A percentile compares a stretch with the other conserved stretches of the same genome.
Evolutionary conservation across 1,140 invertebrate species (phyloP).

Genomic region (Drosophila fuyamai): DNA sequence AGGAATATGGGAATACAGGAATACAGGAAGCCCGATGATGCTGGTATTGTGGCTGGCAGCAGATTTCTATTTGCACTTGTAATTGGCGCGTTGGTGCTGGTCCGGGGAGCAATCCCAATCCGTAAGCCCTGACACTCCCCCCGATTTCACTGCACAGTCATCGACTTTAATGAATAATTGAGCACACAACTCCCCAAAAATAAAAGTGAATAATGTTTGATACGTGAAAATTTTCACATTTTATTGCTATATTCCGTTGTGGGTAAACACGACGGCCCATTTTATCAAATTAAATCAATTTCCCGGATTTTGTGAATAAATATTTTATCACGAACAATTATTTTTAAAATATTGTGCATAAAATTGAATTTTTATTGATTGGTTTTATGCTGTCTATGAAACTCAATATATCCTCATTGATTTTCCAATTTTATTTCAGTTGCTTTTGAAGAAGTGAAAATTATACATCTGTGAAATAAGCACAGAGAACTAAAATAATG

Average conservation of each 20-base stretch:
- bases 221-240: constrained; percentile 2
- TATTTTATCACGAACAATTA: constrained; percentile 19
- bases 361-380: constrained; percentile 4
- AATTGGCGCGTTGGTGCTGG: constrained; percentile 62
- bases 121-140: constrained; percentile 36
- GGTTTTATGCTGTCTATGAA: background rate
- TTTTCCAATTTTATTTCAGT: background rate
- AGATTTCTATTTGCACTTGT: constrained; percentile 73
- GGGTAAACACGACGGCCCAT: background rate
- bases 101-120: constrained; percentile 40
- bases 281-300: constrained; percentile 5
- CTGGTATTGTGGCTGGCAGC: constrained; percentile 38
- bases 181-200: constrained; percentile 52
- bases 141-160: constrained; percentile 50
- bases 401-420: no score
- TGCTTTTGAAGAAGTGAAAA: no score
- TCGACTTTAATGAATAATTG: constrained; percentile 77
- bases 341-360: constrained; percentile 6
- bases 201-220: constrained; percentile 27
- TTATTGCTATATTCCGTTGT: constrained; percentile 5
- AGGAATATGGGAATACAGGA: background rate
- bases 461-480: background rate
- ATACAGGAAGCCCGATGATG: constrained; percentile 3
- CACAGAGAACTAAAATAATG: background rate
- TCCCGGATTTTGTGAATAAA: constrained; percentile 4